Percentiles rank a stretch among this genome's conserved stretches.
These are phyloP conservation scores for Diorhabda sublineata DNA, from an alignment of 1,140 invertebrate genomes.

Conservation along the genomic window DNA sequence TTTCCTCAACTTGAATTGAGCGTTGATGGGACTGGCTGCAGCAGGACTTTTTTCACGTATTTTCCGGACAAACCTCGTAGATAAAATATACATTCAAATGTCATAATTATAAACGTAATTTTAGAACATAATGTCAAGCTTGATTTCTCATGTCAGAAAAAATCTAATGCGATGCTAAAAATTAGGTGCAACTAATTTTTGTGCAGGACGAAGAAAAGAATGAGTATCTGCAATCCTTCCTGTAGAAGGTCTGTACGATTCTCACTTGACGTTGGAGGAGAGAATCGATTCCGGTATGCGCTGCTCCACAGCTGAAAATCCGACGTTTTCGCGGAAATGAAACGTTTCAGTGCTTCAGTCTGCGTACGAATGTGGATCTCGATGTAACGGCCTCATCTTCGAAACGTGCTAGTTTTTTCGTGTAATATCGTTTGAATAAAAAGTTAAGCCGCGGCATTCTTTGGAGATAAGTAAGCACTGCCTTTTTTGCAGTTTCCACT, in stretches of 20 bases:
- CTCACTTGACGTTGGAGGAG: not conserved
- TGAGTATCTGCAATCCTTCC: not conserved
- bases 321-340: not conserved
- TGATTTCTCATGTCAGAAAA: too few species aligned
- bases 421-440: not conserved
- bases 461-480: not conserved
- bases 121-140: too few species aligned
- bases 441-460: not conserved
- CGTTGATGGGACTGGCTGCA: too few species aligned
- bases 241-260: not conserved
- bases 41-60: too few species aligned
- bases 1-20: too few species aligned
- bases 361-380: not conserved
- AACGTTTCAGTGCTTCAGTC: not conserved
- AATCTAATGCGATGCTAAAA: not conserved
- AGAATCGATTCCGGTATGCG: slow-evolving; percentile 1
- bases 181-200: not conserved
- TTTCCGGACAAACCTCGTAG: too few species aligned
- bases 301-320: not conserved
- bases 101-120: too few species aligned
- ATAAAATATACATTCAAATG: too few species aligned
- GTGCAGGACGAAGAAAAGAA: not conserved
- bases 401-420: not conserved
- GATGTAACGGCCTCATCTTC: not conserved
- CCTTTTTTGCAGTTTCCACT: not conserved